Base-by-base conservation (phyloP, 2,888 invertebrate genomes). In the Hydropsyche betteni region DNA sequence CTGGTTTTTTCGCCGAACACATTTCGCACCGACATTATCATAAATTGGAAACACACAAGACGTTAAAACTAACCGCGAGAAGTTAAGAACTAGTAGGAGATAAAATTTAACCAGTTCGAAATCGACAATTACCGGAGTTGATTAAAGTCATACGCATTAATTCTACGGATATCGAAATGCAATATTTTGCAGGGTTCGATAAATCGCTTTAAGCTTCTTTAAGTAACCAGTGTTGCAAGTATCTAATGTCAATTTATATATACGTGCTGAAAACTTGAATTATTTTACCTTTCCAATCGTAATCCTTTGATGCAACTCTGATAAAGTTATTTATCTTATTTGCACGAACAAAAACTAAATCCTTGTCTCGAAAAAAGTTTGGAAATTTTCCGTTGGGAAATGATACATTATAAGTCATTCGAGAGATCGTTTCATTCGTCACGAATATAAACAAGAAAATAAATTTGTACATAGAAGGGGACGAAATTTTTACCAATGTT, bases 381-480 rank as follows among this genome's bases (percentile, higher is more conserved):
- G 10, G 44, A 44, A 44, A 4, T 44, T 44, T 44, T 44, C 10
- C 44, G 44, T 44, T 44, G 44, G 2, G 3, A 44, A 44, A 8
- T 10, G 44, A 44, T 10, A 44, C 10, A 44, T 44, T 44, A 44
- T 44, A 44, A 64, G 64, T 36, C n/a, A 36, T 64, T 64, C n/a
- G 36, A 64, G 12, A n/a, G 64, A 12, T 36, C 36, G 36, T 36
- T 64, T 36, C n/a, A 64, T 64, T 64, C 36, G 64, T 64, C 36
- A 36, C 8, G 36, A 64, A 34, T 34, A 64, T 36, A 64, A 64
- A 64, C 64, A 64, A 64, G 64, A 64, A 64, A 12, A 64, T 64
- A 64, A 64, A 64, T 64, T 64, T 64, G 64, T 36, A 64, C 36
- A 36, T 64, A 33, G 34, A 64, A 64, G 64, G 64, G 64, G 64